Evolutionary conservation across 2,113 vertebrate species (phyloP).

Genomic region (Electrona antarctica): DNA sequence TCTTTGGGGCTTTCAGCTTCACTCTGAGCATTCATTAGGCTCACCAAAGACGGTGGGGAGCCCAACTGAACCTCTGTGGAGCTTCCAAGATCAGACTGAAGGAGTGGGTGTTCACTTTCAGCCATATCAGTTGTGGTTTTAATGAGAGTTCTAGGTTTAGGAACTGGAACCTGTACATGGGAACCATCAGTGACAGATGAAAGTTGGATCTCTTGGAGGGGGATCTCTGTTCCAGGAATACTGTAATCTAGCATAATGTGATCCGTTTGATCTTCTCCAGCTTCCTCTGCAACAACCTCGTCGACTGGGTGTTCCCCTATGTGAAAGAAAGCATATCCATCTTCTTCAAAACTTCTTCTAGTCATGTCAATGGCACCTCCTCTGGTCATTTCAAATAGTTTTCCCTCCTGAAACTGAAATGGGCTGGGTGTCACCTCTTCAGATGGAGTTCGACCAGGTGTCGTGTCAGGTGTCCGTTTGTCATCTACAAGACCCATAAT

Average conservation of each 20-base stretch:
- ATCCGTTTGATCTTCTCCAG: slow-evolving; percentile 8
- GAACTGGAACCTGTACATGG: slow-evolving; percentile 15
- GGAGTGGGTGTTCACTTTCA: slow-evolving; percentile 21
- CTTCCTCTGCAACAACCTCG: slow-evolving; percentile 42
- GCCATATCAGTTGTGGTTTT: slow-evolving; percentile 18
- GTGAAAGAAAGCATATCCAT: slow-evolving; percentile 88
- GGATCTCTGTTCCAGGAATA: slow-evolving; percentile 20
- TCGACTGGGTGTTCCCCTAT: slow-evolving; percentile 75
- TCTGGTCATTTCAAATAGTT: slow-evolving; percentile 98
- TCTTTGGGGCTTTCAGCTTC: slow-evolving; percentile 58
- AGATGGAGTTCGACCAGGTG: slow-evolving; percentile 80
- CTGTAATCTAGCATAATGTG: slow-evolving; percentile 23
- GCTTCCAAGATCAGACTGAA: slow-evolving; percentile 27
- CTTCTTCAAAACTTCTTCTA: slow-evolving; percentile 86
- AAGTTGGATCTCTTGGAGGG: slow-evolving; percentile 14
- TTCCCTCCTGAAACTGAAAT: slow-evolving; percentile 96
- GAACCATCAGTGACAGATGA: slow-evolving; percentile 6
- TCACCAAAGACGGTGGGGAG: slow-evolving; percentile 47
- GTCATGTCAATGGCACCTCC: slow-evolving; percentile 98
- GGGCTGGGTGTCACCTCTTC: slow-evolving; percentile 86
- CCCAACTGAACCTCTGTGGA: slow-evolving; percentile 42
- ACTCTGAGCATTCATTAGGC: slow-evolving; percentile 34
- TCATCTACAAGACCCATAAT: slow-evolving; percentile 81
- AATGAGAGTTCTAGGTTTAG: slow-evolving; percentile 27
- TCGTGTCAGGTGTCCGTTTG: slow-evolving; percentile 81